phyloP scores from a whole-genome alignment of 2,797 vertebrate genomes.

The Triplophysa yarkandensis region DNA sequence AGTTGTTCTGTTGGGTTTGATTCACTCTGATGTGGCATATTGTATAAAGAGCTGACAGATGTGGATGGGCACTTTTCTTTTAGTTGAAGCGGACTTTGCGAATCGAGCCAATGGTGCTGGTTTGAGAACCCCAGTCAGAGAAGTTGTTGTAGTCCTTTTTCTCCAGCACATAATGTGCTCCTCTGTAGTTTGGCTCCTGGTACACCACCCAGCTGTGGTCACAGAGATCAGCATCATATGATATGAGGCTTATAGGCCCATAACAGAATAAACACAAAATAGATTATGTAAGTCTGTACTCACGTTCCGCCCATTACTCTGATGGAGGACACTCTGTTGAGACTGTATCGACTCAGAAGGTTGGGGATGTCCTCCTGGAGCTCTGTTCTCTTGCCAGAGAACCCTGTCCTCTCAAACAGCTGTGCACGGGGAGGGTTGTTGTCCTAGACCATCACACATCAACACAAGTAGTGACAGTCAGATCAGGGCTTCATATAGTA shows the following conservation, averaged over 20 bases:
- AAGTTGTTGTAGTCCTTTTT: slow-evolving; percentile 77
- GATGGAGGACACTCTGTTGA: slow-evolving; percentile 76
- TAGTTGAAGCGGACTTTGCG: slow-evolving; percentile 74
- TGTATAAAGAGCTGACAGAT: slow-evolving; percentile 24
- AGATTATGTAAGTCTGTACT: slow-evolving; percentile 55
- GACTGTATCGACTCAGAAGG: slow-evolving; percentile 77
- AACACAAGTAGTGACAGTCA: slow-evolving; percentile 10
- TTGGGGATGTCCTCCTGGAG: slow-evolving; percentile 80
- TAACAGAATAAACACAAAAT: neutral
- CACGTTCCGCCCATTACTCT: slow-evolving; percentile 75
- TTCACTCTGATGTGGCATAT: slow-evolving; percentile 16
- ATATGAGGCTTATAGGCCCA: neutral
- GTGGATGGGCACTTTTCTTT: slow-evolving; percentile 33
- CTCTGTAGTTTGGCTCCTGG: slow-evolving; percentile 80
- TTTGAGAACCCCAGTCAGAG: slow-evolving; percentile 79
- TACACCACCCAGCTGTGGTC: slow-evolving; percentile 75
- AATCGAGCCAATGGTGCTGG: slow-evolving; percentile 76
- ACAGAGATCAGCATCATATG: neutral
- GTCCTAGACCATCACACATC: slow-evolving; percentile 64
- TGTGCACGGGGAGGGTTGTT: slow-evolving; percentile 68
- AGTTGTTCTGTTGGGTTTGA: slow-evolving; percentile 54
- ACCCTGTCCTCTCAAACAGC: slow-evolving; percentile 74
- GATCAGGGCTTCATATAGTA: neutral
- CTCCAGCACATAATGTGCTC: slow-evolving; percentile 77
- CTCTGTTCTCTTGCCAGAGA: slow-evolving; percentile 77